Evolutionary conservation across 2,888 invertebrate species (phyloP), one percentile per base, ranked within the genome.

Genomic region (Hypomecis atomaria): DNA sequence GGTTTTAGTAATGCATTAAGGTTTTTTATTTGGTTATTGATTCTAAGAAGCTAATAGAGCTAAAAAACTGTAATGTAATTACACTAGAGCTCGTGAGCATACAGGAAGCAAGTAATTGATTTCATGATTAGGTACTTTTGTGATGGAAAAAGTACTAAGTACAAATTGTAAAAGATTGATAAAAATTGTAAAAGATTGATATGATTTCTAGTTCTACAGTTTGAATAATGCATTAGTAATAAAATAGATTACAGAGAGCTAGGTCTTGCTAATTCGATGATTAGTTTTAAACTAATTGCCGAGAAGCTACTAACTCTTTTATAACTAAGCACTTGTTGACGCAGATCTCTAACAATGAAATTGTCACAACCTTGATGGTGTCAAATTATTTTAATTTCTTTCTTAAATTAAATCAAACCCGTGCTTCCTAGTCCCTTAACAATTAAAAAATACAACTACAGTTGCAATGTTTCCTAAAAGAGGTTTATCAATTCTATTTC

Each of bases 1-100:
- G 34, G 50, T 59, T 66, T 57, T 64, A 59, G 48, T 66, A 68
- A 66, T 70, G 65, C 67, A 70, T 70, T 66, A 67, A 55, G 57
- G 55, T 49, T 62, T 34, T n/a, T 43, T 62, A 42, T 64, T 57
- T 36, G 40, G 45, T 54, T 54, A 65, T 59, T 61, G 68, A 60
- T 69, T 69, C 63, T 55, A 37, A 67, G 62, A 66, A 68, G 49
- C 38, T 40, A 40, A 38, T 5, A 37, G 45, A 37, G 45, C 44
- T 42, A 23, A 23, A 23, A 70, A 66, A 66, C 37, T 60, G n/a
- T n/a, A n/a, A 59, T 40, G 43, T 36, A 63, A 59, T 45, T 63
- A 59, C 55, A 52, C 38, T 10, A 49, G 53, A 49, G 47, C 37
- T 37, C 38, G 56, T 48, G 48, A 61, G 49, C 44, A 38, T 43